These are phyloP conservation scores for Scelioninae gen. 2 DNA, from an alignment of 2,888 invertebrate genomes.

Conservation along the genomic window DNA sequence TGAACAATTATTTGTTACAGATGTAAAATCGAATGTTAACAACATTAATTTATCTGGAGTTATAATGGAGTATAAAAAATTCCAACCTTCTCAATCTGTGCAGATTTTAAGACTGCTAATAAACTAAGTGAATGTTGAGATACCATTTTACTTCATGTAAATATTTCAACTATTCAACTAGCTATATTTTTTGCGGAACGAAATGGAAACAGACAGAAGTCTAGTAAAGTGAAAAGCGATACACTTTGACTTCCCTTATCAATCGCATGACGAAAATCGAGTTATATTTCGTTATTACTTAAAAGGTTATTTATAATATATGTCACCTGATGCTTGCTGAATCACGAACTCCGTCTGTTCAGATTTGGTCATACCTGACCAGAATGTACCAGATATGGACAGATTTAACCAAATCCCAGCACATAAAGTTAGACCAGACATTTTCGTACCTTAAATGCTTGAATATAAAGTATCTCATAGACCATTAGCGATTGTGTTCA, in stretches of 20 bases:
- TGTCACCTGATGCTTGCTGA: conserved; percentile 40
- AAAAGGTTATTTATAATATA: conserved; percentile 33
- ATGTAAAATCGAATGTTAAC: too few relatives aligned
- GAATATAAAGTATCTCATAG: conserved; percentile 20
- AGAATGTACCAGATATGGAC: conserved; percentile 47
- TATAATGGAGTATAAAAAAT: too few relatives aligned
- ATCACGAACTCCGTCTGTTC: conserved; percentile 32
- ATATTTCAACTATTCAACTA: too few relatives aligned
- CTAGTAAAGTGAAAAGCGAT: background rate
- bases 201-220: background rate
- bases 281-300: conserved; percentile 35
- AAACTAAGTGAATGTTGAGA: too few relatives aligned
- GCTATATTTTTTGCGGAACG: background rate
- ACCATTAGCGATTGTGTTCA: background rate
- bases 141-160: background rate
- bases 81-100: too few relatives aligned
- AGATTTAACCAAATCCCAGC: conserved; percentile 36
- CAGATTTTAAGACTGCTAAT: too few relatives aligned
- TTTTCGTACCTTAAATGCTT: conserved; percentile 28
- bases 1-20: too few relatives aligned
- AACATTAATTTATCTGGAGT: too few relatives aligned
- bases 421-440: conserved; percentile 38
- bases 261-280: conserved; percentile 18
- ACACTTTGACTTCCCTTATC: background rate
- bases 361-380: conserved; percentile 44